Conservation (phyloP, 1,140 invertebrate genomes). For the Pogonus chalceus region DNA sequence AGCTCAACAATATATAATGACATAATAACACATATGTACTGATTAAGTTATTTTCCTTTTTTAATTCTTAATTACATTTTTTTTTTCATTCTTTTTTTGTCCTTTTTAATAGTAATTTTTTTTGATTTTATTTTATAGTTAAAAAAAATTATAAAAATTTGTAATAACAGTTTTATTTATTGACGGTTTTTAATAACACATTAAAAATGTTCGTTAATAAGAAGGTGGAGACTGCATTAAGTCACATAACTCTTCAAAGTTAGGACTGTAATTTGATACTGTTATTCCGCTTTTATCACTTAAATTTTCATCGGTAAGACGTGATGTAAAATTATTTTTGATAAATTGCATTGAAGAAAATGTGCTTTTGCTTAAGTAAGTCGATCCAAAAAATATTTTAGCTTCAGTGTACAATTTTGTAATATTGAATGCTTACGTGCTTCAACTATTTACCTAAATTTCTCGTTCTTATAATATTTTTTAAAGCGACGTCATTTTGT, state of each 20-base stretch:
- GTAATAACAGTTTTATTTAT: background rate
- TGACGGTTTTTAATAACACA: background rate
- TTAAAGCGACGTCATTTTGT: constrained; percentile 4
- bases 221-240: background rate
- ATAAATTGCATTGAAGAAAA: constrained; percentile 6
- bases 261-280: constrained; percentile 1
- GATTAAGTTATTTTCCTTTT: too few relatives aligned
- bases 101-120: too few relatives aligned
- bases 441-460: background rate
- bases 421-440: background rate
- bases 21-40: background rate
- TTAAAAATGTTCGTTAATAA: background rate
- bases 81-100: too few relatives aligned
- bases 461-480: background rate
- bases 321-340: background rate
- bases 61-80: too few relatives aligned
- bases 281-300: background rate
- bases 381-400: constrained; percentile 6
- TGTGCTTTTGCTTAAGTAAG: background rate
- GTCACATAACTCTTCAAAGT: background rate
- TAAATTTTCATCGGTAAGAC: background rate
- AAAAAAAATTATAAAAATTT: background rate
- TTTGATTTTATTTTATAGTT: too few relatives aligned
- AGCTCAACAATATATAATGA: background rate
- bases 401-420: background rate